A percentile compares a stretch with the other conserved stretches of the same genome.
Evolutionary conservation across 2,797 vertebrate genomes (phyloP).

Genomic region (Sebastes variabilis): DNA sequence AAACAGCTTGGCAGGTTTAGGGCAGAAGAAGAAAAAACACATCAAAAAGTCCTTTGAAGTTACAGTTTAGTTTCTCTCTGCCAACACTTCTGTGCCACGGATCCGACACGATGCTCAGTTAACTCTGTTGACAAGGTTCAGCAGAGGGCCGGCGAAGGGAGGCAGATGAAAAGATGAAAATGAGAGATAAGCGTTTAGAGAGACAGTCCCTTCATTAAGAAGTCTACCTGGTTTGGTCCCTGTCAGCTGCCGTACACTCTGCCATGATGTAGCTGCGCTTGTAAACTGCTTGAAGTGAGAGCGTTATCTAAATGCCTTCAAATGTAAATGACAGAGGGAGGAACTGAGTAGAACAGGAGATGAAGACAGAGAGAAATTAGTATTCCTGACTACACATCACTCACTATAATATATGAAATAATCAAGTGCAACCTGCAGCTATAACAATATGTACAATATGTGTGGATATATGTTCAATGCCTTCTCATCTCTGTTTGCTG

Average conservation of each 20-base stretch:
- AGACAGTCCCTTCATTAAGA: neutral
- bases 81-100: neutral
- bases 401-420: neutral
- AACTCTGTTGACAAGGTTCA: constrained; percentile 16
- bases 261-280: neutral
- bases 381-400: neutral
- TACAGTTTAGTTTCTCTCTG: constrained; percentile 23
- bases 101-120: constrained; percentile 10
- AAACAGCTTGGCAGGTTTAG: constrained; percentile 37
- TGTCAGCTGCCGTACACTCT: neutral
- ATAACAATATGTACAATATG: neutral
- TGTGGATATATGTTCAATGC: neutral
- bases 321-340: constrained; percentile 29
- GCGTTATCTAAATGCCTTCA: constrained; percentile 9
- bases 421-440: neutral
- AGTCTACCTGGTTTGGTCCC: constrained; percentile 5
- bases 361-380: neutral
- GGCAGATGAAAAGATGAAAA: neutral
- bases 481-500: neutral
- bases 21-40: neutral
- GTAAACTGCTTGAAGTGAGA: constrained; percentile 15
- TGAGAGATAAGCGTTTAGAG: neutral
- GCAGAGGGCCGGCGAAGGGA: neutral
- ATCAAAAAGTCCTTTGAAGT: constrained; percentile 41
- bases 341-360: neutral